Evolutionary conservation across 1,140 invertebrate genomes (phyloP).

Genomic region (Globodera rostochiensis): DNA sequence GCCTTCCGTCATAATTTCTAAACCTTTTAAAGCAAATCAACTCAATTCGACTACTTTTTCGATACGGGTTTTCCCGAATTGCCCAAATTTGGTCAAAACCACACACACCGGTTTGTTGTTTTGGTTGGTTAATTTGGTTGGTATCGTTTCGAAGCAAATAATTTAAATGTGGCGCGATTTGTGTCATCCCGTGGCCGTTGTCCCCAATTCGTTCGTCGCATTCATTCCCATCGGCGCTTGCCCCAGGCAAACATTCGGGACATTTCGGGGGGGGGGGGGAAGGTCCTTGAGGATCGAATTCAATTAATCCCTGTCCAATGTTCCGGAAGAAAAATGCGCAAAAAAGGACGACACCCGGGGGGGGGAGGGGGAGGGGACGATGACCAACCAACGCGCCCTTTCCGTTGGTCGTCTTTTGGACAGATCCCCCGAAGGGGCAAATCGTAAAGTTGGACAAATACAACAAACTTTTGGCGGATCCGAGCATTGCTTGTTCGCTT

Average conservation of each 20-base stretch:
- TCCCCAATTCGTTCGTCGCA: background rate
- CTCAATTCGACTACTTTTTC: no score
- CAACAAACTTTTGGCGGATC: background rate
- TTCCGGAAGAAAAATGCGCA: background rate
- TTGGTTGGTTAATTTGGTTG: no score
- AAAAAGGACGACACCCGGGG: background rate
- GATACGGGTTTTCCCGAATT: no score
- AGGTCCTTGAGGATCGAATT: background rate
- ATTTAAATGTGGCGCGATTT: background rate
- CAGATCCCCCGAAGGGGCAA: background rate
- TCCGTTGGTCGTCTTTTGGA: background rate
- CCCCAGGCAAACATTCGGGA: background rate
- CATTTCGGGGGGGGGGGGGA: background rate
- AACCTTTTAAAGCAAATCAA: no score
- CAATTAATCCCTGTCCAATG: background rate
- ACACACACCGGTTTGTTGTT: no score
- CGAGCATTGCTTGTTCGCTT: background rate
- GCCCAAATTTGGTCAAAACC: no score
- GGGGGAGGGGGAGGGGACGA: background rate
- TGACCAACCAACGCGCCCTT: background rate
- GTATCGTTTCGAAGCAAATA: no score
- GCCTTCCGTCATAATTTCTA: no score
- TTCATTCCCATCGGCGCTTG: background rate
- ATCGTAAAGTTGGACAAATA: background rate
- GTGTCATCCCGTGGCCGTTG: background rate